Evolutionary conservation across 2,113 vertebrate species (phyloP), one percentile per base, ranked within the genome.

Genomic region (Mystacornis crossleyi): DNA sequence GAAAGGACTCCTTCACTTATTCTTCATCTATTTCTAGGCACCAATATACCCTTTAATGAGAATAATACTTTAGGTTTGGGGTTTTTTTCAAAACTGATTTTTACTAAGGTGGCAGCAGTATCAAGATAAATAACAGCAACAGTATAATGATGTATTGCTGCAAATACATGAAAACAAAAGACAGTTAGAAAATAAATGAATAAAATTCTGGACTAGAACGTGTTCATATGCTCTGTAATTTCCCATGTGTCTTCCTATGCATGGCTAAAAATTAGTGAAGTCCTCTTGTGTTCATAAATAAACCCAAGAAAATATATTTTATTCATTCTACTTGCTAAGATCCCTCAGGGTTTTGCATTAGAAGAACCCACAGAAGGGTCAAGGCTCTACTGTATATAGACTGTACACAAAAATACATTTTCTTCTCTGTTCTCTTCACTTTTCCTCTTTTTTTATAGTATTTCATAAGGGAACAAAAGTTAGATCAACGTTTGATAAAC

Each of bases 41-140:
- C 6, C 7, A n/a, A 19, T 38, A 53, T 26, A 50, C n/a, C 6
- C 18, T 78, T 60, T 53, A 53, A 70, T 29, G n/a, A 54, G 34
- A 90, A 51, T 34, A 55, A 2, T 45, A 3, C 1, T 29, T 80
- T 18, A 24, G 9, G 43, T 40, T 31, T 51, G 9, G 0, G 0
- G 1, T 13, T 81, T 88, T 86, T 77, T 89, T 12, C 47, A 54
- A 19, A 21, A 62, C 13, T 50, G 28, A 36, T 34, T 90, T 90
- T 58, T 58, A 50, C 38, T n/a, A 34, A 66, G 28, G 8, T 81
- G 51, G 13, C 21, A 92, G 25, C 19, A 25, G 10, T 50, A 54
- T 12, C 86, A 81, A 34, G 55, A 71, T 25, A 72, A 81, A 66
- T 45, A 74, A 57, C 8, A 62, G 15, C 47, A 82, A 20, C 11